Percentiles rank a stretch among this genome's conserved stretches.
phyloP scores from a whole-genome alignment of 2,113 vertebrate genomes.

The Shinisaurus crocodilurus region DNA sequence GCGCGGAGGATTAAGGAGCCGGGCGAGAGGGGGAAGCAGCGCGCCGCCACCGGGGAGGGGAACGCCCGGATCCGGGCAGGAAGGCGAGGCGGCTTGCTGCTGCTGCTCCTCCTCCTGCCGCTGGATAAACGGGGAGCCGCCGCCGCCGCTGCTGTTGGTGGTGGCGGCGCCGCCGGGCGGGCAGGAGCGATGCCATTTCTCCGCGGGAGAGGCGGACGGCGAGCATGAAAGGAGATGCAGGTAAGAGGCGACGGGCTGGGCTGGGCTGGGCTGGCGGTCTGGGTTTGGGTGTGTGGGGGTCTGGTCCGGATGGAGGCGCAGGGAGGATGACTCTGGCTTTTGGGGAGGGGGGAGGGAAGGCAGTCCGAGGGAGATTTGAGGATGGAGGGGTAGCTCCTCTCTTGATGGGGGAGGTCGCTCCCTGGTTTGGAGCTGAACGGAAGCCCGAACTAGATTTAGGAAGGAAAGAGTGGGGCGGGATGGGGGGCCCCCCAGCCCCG shows the following conservation, averaged over 20 bases:
- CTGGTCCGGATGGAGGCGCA: background rate
- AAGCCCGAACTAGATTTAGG: background rate
- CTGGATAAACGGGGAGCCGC: background rate
- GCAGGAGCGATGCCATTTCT: background rate
- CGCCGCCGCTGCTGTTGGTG: background rate
- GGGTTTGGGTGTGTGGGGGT: background rate
- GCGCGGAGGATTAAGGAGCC: background rate
- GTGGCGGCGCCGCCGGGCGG: background rate
- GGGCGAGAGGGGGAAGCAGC: background rate
- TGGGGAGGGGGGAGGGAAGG: constrained; percentile 39
- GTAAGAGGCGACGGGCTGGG: background rate
- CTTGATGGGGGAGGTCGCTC: background rate
- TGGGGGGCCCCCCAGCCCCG: background rate
- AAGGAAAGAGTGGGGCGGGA: too few species aligned
- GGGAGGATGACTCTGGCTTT: background rate
- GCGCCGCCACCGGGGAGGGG: background rate
- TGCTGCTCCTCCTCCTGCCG: constrained; percentile 16
- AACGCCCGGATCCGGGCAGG: background rate
- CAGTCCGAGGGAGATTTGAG: constrained; percentile 42
- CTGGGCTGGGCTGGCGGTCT: background rate
- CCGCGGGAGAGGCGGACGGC: constrained; percentile 2
- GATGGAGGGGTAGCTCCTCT: background rate
- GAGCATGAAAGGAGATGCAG: constrained; percentile 34
- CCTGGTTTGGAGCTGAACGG: background rate
- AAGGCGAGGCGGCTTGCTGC: background rate